These are phyloP conservation scores for Metopolophium dirhodum DNA, from an alignment of 1,140 invertebrate species.

Conservation along the genomic window DNA sequence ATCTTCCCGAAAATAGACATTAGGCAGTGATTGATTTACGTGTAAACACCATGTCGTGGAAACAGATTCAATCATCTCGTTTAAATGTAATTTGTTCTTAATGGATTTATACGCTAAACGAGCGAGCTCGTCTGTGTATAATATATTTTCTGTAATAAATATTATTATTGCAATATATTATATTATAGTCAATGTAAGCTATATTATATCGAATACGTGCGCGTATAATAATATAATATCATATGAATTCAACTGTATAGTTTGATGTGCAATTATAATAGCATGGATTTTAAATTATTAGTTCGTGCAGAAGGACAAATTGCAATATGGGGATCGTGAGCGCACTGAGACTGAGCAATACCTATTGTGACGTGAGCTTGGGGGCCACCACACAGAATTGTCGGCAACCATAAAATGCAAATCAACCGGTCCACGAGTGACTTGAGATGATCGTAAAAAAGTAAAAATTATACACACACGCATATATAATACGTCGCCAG, in stretches of 20 bases:
- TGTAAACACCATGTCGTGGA: not conserved
- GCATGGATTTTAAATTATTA: not conserved
- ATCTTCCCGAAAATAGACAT: not conserved
- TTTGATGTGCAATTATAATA: not conserved
- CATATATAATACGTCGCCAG: not conserved
- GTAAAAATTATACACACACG: not conserved
- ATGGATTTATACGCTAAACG: not conserved
- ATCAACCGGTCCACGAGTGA: slow-evolving; percentile 43
- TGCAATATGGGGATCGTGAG: slow-evolving; percentile 14
- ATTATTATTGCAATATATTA: not conserved
- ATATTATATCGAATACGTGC: not conserved
- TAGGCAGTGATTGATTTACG: slow-evolving; percentile 22
- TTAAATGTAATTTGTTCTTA: not conserved
- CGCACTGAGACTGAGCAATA: not conserved
- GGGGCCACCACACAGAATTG: not conserved
- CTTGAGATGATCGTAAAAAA: slow-evolving; percentile 42
- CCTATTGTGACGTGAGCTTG: slow-evolving; percentile 5
- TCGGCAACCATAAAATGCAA: slow-evolving; percentile 31
- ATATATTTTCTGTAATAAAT: not conserved
- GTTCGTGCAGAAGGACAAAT: slow-evolving; percentile 40
- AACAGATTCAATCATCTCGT: slow-evolving; percentile 5
- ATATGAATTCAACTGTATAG: not conserved
- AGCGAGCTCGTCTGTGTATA: not conserved
- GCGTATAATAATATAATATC: not conserved
- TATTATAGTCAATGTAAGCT: not conserved